phyloP scores from a whole-genome alignment of 2,797 vertebrate species.

The Chromis chromis region DNA sequence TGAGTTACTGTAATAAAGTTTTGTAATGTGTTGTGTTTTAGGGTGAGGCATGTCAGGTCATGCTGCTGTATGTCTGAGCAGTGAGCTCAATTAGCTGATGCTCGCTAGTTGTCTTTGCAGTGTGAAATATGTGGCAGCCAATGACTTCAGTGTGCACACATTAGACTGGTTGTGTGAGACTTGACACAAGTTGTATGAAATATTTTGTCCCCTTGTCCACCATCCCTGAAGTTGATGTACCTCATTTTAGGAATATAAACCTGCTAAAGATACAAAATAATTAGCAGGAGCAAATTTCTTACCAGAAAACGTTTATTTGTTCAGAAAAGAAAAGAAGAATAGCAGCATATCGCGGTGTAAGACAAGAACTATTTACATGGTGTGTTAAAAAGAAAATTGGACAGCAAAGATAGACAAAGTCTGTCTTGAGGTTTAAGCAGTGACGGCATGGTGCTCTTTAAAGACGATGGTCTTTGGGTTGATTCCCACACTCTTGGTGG shows the following conservation, averaged over 20 bases:
- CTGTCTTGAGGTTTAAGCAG: constrained; percentile 17
- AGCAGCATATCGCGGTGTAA: constrained; percentile 66
- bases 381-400: background rate
- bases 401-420: background rate
- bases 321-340: constrained; percentile 36
- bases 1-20: constrained; percentile 32
- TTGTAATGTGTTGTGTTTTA: background rate
- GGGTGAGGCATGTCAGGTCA: background rate
- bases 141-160: background rate
- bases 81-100: constrained; percentile 13
- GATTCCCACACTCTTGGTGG: constrained; percentile 93
- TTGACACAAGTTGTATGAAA: no score
- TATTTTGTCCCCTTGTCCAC: no score
- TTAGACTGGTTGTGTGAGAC: background rate
- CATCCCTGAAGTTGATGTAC: no score
- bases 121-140: constrained; percentile 16
- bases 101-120: background rate
- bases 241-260: no score
- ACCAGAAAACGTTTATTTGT: constrained; percentile 57
- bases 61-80: background rate
- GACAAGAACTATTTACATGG: constrained; percentile 62
- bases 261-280: background rate
- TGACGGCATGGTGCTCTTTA: constrained; percentile 79
- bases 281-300: background rate
- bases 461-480: constrained; percentile 93